These are phyloP conservation scores for Amphibalanus amphitrite DNA, from an alignment of 1,140 invertebrate genomes.

Conservation along the genomic window DNA sequence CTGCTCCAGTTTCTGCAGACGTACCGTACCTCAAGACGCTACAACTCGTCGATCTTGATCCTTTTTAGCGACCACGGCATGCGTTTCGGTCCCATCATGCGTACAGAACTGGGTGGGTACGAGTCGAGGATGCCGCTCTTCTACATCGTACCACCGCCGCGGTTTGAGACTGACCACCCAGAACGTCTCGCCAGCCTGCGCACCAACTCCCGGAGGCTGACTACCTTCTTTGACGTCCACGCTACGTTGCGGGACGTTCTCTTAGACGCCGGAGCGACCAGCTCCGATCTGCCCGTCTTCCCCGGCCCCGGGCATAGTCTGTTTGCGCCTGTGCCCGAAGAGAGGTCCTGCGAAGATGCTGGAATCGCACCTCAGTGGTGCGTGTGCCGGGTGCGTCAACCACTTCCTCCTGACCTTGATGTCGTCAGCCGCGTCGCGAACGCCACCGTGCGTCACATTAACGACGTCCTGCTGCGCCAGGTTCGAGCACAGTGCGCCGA, in stretches of 20 bases:
- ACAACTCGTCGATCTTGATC: slow-evolving; percentile 43
- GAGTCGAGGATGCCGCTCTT: slow-evolving; percentile 79
- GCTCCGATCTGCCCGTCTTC: too few relatives aligned
- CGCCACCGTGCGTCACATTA: too few relatives aligned
- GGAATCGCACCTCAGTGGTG: too few relatives aligned
- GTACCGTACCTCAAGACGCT: slow-evolving; percentile 19
- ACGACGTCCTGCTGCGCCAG: too few relatives aligned
- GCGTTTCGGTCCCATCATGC: slow-evolving; percentile 57
- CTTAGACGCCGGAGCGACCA: too few relatives aligned
- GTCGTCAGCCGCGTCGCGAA: too few relatives aligned
- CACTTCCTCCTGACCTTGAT: too few relatives aligned
- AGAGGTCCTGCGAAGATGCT: too few relatives aligned
- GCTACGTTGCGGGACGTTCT: slow-evolving; percentile 22
- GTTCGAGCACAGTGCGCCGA: too few relatives aligned
- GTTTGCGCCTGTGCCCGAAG: too few relatives aligned
- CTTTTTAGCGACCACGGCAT: slow-evolving; percentile 89
- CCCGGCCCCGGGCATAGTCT: too few relatives aligned
- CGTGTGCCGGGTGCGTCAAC: too few relatives aligned
- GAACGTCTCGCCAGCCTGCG: slow-evolving; percentile 44
- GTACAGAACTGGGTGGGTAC: slow-evolving; percentile 63
- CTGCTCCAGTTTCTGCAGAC: slow-evolving; percentile 7
- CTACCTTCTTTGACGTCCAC: slow-evolving; percentile 32
- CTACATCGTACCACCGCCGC: slow-evolving; percentile 55
- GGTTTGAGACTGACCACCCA: slow-evolving; percentile 43
- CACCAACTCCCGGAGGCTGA: slow-evolving; percentile 36